Percentiles rank a stretch among this genome's conserved stretches.
Conservation (phyloP, 23 tunicate genomes). For the Aplidium turbinatum region DNA sequence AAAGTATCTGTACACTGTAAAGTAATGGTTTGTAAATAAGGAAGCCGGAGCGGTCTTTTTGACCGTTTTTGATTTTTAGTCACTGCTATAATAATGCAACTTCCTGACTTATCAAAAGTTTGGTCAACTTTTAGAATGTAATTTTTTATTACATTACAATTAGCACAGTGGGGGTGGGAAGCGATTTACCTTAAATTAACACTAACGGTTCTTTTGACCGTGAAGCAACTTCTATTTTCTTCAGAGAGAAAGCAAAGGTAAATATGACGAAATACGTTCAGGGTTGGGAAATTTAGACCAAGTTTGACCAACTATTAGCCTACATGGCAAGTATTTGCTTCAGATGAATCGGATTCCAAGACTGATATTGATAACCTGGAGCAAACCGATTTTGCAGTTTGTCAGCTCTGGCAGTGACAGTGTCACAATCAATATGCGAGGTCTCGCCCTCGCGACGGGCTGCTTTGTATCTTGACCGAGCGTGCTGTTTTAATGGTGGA, state of each 20-base stretch:
- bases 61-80: no score
- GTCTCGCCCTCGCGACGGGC: no score
- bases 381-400: constrained; percentile 23
- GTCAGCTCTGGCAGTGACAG: no score
- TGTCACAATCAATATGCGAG: no score
- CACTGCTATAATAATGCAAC: no score
- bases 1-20: no score
- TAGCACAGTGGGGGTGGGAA: constrained; percentile 23
- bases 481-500: no score
- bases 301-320: constrained; percentile 22
- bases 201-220: constrained; percentile 23
- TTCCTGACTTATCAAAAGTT: no score
- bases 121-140: constrained; percentile 17
- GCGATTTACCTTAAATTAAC: constrained; percentile 30
- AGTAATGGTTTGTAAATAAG: no score
- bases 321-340: constrained; percentile 12
- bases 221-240: constrained; percentile 3
- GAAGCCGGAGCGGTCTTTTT: no score
- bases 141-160: constrained; percentile 30
- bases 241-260: not conserved
- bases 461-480: no score
- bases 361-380: constrained; percentile 27
- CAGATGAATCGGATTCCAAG: constrained; percentile 28
- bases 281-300: constrained; percentile 20
- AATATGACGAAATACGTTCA: not conserved